A percentile compares a stretch with the other conserved stretches of the same genome.
phyloP scores from a whole-genome alignment of 2,113 vertebrate genomes.

The Urocynchramus pylzowi region DNA sequence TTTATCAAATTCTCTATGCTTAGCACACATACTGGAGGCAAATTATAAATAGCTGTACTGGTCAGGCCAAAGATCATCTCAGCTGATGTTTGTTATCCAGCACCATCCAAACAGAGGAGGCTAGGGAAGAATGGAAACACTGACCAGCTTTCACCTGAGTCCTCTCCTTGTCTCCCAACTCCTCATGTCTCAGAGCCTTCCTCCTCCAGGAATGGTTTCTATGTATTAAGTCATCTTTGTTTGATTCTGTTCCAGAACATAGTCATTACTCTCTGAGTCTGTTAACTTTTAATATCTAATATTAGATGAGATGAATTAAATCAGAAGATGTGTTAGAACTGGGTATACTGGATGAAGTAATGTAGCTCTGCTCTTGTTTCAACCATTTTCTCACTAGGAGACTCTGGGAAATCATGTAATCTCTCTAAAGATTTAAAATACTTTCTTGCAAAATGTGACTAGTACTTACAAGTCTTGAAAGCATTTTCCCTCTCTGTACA shows the following conservation, averaged over 20 bases:
- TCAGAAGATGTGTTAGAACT: neutral
- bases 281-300: neutral
- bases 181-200: neutral
- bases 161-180: neutral
- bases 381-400: neutral
- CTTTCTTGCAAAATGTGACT: neutral
- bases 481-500: neutral
- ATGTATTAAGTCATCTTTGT: neutral
- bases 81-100: neutral
- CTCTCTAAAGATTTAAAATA: neutral
- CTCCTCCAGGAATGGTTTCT: neutral
- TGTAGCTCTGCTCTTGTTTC: neutral
- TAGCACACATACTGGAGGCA: neutral
- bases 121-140: neutral
- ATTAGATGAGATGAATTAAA: neutral
- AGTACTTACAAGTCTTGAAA: neutral
- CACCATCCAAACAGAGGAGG: neutral
- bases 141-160: neutral
- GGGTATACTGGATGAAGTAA: neutral
- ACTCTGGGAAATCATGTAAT: conserved; percentile 1
- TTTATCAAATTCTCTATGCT: neutral
- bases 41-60: neutral
- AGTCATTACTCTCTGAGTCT: neutral
- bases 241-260: neutral
- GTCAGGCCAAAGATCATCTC: neutral